Evolutionary conservation across 2,888 invertebrate species (phyloP).

Genomic region (Spilosoma lubricipeda): DNA sequence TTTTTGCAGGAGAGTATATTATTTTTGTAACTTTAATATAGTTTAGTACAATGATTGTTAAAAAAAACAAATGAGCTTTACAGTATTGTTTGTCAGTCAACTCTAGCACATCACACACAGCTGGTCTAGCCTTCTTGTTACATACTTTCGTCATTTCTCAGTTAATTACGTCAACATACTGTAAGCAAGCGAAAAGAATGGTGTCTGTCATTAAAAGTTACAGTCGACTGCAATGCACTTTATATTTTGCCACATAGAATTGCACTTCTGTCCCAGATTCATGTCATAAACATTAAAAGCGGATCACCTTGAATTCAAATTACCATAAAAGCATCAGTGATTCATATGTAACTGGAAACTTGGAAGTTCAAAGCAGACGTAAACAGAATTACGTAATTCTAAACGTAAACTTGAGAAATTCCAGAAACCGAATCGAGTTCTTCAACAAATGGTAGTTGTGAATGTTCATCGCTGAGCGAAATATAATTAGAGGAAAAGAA

Average conservation of each 20-base stretch:
- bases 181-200: background rate
- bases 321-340: background rate
- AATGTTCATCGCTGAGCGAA: constrained; percentile 58
- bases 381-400: constrained; percentile 15
- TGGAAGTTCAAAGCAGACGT: constrained; percentile 9
- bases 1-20: too few relatives aligned
- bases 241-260: background rate
- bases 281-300: background rate
- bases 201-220: background rate
- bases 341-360: background rate
- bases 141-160: background rate
- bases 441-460: constrained; percentile 53
- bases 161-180: background rate
- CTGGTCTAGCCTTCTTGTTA: background rate
- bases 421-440: constrained; percentile 41
- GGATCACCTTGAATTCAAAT: constrained; percentile 13
- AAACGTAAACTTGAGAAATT: constrained; percentile 14
- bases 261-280: background rate
- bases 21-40: too few relatives aligned
- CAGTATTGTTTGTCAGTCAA: too few relatives aligned
- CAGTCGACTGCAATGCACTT: background rate
- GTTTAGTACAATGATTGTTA: background rate
- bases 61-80: too few relatives aligned
- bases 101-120: too few relatives aligned
- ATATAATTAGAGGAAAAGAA: constrained; percentile 67